phyloP scores from a whole-genome alignment of 1,140 invertebrate genomes.

The Aethina tumida region DNA sequence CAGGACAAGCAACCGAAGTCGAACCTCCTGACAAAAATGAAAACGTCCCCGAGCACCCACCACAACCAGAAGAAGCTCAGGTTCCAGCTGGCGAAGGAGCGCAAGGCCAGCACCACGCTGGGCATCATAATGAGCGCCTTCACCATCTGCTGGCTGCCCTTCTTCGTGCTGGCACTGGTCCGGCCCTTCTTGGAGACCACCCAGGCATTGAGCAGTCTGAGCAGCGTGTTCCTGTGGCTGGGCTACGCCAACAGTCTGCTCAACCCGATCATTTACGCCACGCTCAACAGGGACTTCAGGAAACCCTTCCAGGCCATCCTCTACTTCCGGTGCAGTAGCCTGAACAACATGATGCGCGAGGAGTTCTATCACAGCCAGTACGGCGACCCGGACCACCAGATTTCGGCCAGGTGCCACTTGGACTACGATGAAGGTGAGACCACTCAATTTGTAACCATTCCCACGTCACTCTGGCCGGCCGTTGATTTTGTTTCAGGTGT shows the following conservation, averaged over 20 bases:
- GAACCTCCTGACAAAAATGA: conserved; percentile 25
- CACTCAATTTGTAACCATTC: too few relatives aligned
- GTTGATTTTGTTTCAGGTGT: too few relatives aligned
- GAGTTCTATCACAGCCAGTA: conserved; percentile 89
- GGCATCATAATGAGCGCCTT: conserved; percentile 98
- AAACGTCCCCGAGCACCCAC: conserved; percentile 39
- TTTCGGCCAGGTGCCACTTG: conserved; percentile 30
- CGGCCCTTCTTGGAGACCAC: conserved; percentile 67
- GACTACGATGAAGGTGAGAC: conserved; percentile 50
- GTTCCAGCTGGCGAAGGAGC: conserved; percentile 76
- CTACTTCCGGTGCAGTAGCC: conserved; percentile 75
- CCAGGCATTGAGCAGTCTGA: conserved; percentile 49
- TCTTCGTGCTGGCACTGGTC: conserved; percentile 85
- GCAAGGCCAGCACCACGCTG: conserved; percentile 90
- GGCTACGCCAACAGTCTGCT: conserved; percentile 88
- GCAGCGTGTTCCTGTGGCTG: conserved; percentile 72
- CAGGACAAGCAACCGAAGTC: conserved; percentile 30
- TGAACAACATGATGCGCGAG: conserved; percentile 85
- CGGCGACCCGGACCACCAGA: conserved; percentile 58
- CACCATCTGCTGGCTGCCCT: conserved; percentile 93
- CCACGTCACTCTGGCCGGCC: too few relatives aligned
- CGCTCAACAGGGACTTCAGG: conserved; percentile 83
- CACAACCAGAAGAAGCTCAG: conserved; percentile 61
- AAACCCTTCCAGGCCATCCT: conserved; percentile 87
- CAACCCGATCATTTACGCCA: conserved; percentile 91